Evolutionary conservation across 2,888 invertebrate genomes (phyloP).

Genomic region (Apeira syringaria): DNA sequence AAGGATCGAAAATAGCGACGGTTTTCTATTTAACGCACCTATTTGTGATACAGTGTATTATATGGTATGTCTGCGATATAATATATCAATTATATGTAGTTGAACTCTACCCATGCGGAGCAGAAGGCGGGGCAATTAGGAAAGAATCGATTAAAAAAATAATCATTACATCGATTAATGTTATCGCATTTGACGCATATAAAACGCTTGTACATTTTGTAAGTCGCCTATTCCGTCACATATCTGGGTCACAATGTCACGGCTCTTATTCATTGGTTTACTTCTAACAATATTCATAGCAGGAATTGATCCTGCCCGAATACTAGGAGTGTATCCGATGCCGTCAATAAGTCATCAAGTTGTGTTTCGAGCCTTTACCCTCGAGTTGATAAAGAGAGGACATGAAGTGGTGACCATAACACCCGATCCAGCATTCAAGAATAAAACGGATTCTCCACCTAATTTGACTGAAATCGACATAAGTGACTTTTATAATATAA

Average conservation of each 20-base stretch:
- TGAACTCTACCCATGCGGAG: no score
- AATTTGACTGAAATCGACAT: slow-evolving; percentile 57
- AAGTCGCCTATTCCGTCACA: no score
- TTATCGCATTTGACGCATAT: no score
- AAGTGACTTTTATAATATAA: slow-evolving; percentile 27
- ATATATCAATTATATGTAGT: no score
- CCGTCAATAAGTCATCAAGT: slow-evolving; percentile 64
- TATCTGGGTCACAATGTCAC: background rate
- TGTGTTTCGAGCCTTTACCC: slow-evolving; percentile 46
- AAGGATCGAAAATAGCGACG: no score
- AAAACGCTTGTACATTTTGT: no score
- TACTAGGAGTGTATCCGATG: slow-evolving; percentile 50
- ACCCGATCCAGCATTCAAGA: slow-evolving; percentile 42
- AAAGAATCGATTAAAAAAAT: no score
- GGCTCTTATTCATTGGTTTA: background rate
- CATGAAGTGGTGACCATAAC: slow-evolving; percentile 61
- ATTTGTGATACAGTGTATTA: no score
- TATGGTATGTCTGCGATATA: no score
- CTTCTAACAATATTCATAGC: background rate
- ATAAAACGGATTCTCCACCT: slow-evolving; percentile 24
- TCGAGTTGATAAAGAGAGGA: slow-evolving; percentile 53
- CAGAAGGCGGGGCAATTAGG: no score
- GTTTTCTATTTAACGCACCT: no score
- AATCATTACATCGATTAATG: no score
- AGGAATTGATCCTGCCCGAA: slow-evolving; percentile 37